Evolutionary conservation across 2,888 invertebrate species (phyloP), one percentile per base, ranked within the genome.

Genomic region (Melieria picta): DNA sequence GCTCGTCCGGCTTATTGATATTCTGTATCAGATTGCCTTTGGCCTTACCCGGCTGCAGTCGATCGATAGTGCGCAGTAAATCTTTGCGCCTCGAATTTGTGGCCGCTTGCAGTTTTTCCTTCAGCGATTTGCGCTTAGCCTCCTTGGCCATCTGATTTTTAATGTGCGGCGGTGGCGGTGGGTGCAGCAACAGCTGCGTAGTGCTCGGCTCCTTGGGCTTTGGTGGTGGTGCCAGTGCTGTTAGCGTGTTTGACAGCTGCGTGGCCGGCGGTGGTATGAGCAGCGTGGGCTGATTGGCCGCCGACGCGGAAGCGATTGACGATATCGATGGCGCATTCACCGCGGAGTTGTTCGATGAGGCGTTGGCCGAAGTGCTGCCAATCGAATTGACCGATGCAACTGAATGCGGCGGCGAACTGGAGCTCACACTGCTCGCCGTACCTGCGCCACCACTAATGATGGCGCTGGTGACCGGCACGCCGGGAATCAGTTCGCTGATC

Each of bases 11-110:
- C 79, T 89, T 90, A 77, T 88, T 88, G 43, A 91, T 88, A 82
- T 93, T 94, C 55, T 93, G 91, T 45, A 95, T 88, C 30, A 95
- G 88, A 87, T 95, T 95, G 0, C 95, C 95, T 88, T 95, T 95
- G 81, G 94, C 92, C 86, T 95, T 95, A 0, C 95, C 95, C 0
- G 94, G 94, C 80, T 95, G 95, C 65, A 95, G 86, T 70, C 95
- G 89, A 77, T 95, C 94, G 77, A 95, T 95, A 0, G 94, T 94
- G 75, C 94, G 89, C 84, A 94, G 93, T 73, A 93, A 89, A 86
- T 94, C 94, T 74, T 92, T 88, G 76, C 92, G 88, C 81, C 89
- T 90, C 0, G 80, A 78, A 72, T 82, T 81, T 1, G 82, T 77
- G 80, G 80, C 89, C 78, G 83, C 81, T 5, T 84, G 80, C 9